Base-by-base conservation (phyloP, 1,140 invertebrate species). In the Drosophila tristis region DNA sequence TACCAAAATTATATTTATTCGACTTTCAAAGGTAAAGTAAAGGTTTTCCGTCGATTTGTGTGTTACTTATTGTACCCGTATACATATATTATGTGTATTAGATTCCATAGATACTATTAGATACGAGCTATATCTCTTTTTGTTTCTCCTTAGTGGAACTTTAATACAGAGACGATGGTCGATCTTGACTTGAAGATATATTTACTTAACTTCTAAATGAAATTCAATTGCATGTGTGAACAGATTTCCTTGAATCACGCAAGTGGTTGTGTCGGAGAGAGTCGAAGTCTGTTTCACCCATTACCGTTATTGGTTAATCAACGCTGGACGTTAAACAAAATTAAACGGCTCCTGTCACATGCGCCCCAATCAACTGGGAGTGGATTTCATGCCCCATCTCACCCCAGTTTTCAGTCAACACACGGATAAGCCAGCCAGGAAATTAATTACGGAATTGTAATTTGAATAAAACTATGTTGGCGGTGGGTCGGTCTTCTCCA, bases 381-480 rank as follows among this genome's bases (percentile, higher is more conserved):
- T 47, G 29, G 29, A 25, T 42, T 53, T 31, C 39, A 35, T 9
- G 49, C 11, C 8, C 15, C 39, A 11, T 13, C 13, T 4, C 48
- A 20, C 9, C 16, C 42, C 44, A 16, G 61, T 74, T 70, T 57
- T 11, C 20, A 42, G 26, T 11, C 39, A 29, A 29, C 74, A 77
- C 71, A 63, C 64, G 64, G 74, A 77, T 77, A 74, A 77, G 57
- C 53, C 56, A 59, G 44, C 25, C 20, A 45, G 56, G 53, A 79
- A 87, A 89, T 82, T 89, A 87, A 87, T 87, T 87, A 82, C 74
- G 49, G 53, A 82, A 73, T 74, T 77, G 84, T 68, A 66, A 82
- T 82, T 87, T 86, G 72, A 87, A 86, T 87, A 86, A 72, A 87
- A 86, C 79, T 79, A 79, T 82, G 79, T 76, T 84, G 84, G 78